Base-by-base conservation (phyloP, 2,797 vertebrate species). In the Periophthalmus magnuspinnatus region DNA sequence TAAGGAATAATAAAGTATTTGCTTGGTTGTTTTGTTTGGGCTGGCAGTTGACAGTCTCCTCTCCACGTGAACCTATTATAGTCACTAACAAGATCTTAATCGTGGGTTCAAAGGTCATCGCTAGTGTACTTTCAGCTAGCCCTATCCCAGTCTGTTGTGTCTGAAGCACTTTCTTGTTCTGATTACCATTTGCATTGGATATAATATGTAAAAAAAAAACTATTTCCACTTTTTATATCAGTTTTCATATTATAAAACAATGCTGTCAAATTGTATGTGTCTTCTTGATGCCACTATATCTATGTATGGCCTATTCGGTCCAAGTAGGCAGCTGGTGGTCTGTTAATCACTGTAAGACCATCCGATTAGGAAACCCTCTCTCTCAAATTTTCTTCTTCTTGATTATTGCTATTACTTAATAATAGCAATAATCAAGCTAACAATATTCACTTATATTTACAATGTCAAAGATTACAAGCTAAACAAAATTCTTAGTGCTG, bases 291-390 rank as follows among this genome's bases (percentile, higher is more conserved):
- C 5, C 48, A 8, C 6, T n/a, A 7, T n/a, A 50, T 50, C 28
- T 28, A 28, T 3, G 28, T 28, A 3, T 28, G 3, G 28, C 28
- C 28, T 54, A n/a, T 54, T 54, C 21, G 21, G n/a, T 32, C 22
- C 9, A 5, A 50, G 45, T 80, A 74, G 69, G 78, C 82, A 85
- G 81, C 77, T 74, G 70, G 58, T 63, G 65, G 65, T 74, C 59
- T 38, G 62, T 33, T 86, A 83, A 85, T 86, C 85, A 65, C 62
- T 75, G 48, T 38, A 62, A 76, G 80, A 81, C 79, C 75, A 67
- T 52, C 61, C 76, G 83, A 87, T 88, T 82, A 81, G 65, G 79
- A 73, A 78, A 50, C 61, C 52, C 38, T 65, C 50, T 54, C 24
- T 19, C 33, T 41, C 3, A 59, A 65, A 14, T 76, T 71, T 73